phyloP scores from a whole-genome alignment of 2,797 vertebrate genomes.

The Aotus griseimembra region DNA sequence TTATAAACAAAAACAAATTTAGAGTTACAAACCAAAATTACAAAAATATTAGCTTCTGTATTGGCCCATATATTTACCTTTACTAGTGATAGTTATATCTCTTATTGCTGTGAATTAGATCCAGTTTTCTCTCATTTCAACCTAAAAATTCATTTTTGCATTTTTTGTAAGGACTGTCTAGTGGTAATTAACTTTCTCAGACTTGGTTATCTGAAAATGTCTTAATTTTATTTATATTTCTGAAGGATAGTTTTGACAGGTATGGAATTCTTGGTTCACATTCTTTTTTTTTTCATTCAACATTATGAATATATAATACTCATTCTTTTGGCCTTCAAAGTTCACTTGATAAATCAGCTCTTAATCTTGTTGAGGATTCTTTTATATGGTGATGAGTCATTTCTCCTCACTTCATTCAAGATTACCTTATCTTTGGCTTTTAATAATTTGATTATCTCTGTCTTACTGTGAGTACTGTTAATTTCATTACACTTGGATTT shows the following conservation, averaged over 20 bases:
- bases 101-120: not conserved
- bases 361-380: not conserved
- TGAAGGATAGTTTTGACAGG: not conserved
- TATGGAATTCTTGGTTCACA: not conserved
- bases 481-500: not conserved
- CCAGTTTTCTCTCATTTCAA: not conserved
- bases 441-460: not conserved
- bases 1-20: not conserved
- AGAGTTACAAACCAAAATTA: not conserved
- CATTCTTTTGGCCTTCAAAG: not conserved
- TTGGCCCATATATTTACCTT: not conserved
- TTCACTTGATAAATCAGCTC: not conserved
- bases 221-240: not conserved
- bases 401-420: not conserved
- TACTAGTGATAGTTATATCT: not conserved
- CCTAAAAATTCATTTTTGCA: not conserved
- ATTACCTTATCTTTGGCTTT: not conserved
- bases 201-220: not conserved
- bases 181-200: not conserved
- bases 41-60: not conserved
- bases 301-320: not conserved
- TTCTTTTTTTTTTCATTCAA: not conserved
- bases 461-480: not conserved
- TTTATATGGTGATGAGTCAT: not conserved
- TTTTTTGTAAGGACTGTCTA: not conserved